A percentile compares a stretch with the other conserved stretches of the same genome.
phyloP scores from a whole-genome alignment of 2,888 invertebrate genomes.

The Parnassius orleans region DNA sequence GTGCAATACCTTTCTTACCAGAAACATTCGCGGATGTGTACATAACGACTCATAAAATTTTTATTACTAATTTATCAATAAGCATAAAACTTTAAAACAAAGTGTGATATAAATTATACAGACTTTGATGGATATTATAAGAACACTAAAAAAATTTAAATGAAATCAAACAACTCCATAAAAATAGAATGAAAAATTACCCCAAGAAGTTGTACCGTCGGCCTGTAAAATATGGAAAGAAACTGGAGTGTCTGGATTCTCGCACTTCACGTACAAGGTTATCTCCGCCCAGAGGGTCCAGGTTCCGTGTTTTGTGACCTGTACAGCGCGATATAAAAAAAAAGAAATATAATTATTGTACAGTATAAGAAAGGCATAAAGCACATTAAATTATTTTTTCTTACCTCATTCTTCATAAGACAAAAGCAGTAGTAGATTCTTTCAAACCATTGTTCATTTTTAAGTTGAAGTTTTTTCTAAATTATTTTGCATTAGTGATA shows the following conservation, averaged over 20 bases:
- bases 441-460: background rate
- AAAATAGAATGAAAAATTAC: slow-evolving; percentile 34
- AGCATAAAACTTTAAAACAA: no score
- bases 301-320: slow-evolving; percentile 68
- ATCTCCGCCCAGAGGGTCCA: slow-evolving; percentile 63
- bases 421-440: background rate
- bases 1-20: no score
- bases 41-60: no score
- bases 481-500: no score
- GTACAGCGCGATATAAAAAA: slow-evolving; percentile 27
- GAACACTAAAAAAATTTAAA: no score
- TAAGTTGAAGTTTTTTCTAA: no score
- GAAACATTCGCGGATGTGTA: no score
- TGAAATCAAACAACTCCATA: no score
- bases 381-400: background rate
- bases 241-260: slow-evolving; percentile 48
- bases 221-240: slow-evolving; percentile 50
- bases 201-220: slow-evolving; percentile 50
- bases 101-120: no score
- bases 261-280: slow-evolving; percentile 64
- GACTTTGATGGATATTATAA: no score
- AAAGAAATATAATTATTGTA: background rate
- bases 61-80: no score
- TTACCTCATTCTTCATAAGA: slow-evolving; percentile 9
- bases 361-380: background rate